A percentile compares a stretch with the other conserved stretches of the same genome.
Evolutionary conservation across 2,797 vertebrate species (phyloP).

Genomic region (Halcyon badia): DNA sequence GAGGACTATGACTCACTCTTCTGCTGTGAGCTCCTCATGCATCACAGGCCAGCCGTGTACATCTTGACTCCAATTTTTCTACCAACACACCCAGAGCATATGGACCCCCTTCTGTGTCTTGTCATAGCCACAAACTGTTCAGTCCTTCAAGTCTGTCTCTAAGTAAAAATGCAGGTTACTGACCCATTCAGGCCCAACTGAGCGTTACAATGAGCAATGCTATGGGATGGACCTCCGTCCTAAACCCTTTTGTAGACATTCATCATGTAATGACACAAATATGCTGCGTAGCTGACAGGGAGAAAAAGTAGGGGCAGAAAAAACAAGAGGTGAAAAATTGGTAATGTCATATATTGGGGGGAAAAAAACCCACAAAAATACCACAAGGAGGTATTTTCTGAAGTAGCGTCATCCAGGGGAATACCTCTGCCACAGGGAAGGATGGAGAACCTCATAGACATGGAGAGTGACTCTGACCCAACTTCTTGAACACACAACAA

Average conservation of each 20-base stretch:
- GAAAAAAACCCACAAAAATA: no score
- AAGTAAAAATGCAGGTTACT: not conserved
- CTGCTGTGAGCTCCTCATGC: not conserved
- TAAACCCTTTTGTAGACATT: not conserved
- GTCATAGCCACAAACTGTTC: not conserved
- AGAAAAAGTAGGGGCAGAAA: not conserved
- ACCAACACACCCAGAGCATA: not conserved
- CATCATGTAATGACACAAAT: not conserved
- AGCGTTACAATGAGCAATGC: fast-evolving
- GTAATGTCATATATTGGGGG: fast-evolving
- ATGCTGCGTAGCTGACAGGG: not conserved
- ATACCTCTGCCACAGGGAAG: not conserved
- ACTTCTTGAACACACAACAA: not conserved
- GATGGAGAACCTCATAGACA: not conserved
- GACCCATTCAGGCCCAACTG: fast-evolving
- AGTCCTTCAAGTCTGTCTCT: not conserved
- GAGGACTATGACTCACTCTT: not conserved
- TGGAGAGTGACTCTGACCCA: not conserved
- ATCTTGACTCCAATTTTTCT: not conserved
- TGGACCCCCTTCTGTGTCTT: not conserved
- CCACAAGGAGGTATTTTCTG: not conserved
- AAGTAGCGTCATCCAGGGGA: not conserved
- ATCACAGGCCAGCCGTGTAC: fast-evolving
- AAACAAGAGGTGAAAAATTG: not conserved
- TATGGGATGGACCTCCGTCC: not conserved